Percentiles rank a stretch among this genome's conserved stretches.
Conservation (phyloP, 2,797 vertebrate species). For the Gambusia yucatana region DNA sequence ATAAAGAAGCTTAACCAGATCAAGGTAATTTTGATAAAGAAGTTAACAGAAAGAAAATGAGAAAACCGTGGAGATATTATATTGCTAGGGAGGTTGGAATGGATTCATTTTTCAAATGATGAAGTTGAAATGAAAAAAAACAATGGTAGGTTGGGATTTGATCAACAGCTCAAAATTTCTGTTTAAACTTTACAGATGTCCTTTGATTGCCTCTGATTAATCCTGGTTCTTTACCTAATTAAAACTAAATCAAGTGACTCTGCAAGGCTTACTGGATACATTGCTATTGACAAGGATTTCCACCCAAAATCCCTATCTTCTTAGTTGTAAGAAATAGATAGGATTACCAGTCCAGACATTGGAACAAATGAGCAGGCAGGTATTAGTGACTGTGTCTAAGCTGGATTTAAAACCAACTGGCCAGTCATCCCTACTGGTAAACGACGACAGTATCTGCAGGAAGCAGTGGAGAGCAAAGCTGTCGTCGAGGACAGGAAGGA, state of each 20-base stretch:
- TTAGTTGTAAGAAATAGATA: constrained; percentile 67
- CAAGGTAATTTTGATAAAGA: background rate
- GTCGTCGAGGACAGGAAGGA: constrained; percentile 37
- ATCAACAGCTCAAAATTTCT: background rate
- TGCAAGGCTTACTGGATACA: constrained; percentile 30
- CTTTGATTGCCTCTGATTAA: background rate
- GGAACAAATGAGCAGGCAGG: constrained; percentile 58
- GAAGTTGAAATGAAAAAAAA: background rate
- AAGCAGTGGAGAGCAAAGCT: constrained; percentile 42
- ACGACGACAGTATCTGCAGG: constrained; percentile 40
- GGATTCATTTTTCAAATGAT: background rate
- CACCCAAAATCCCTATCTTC: constrained; percentile 67
- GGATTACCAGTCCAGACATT: constrained; percentile 77
- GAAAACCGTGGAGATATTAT: background rate
- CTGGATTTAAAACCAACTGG: constrained; percentile 80
- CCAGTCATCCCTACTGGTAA: constrained; percentile 55
- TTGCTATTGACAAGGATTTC: constrained; percentile 44
- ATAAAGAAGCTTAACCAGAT: background rate
- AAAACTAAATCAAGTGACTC: constrained; percentile 15
- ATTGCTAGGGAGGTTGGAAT: background rate
- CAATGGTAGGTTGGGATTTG: background rate
- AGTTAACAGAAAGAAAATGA: background rate
- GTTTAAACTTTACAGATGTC: background rate
- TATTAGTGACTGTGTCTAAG: constrained; percentile 77
- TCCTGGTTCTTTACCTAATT: constrained; percentile 13